These are phyloP conservation scores for Tiaroga cobitis DNA, from an alignment of 2,797 vertebrate genomes.

Conservation along the genomic window DNA sequence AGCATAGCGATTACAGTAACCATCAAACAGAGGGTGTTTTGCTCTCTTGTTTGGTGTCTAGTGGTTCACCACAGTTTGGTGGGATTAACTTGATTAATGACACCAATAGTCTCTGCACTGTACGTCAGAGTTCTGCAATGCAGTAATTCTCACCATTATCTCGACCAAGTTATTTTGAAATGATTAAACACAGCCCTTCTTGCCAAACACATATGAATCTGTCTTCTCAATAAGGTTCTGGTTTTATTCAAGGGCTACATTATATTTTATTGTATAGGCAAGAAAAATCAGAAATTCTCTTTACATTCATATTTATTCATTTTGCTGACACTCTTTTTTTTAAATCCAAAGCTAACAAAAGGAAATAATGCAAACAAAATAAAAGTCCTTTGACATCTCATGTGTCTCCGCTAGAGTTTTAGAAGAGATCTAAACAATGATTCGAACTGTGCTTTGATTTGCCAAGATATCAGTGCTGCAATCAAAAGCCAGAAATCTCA, in stretches of 20 bases:
- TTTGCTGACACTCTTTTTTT: neutral
- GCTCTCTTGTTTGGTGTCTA: slow-evolving; percentile 54
- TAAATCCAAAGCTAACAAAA: neutral
- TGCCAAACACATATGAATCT: slow-evolving; percentile 2
- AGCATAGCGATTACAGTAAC: slow-evolving; percentile 49
- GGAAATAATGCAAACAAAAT: neutral
- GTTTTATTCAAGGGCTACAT: neutral
- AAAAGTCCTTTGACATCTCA: neutral
- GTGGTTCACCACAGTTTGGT: slow-evolving; percentile 58
- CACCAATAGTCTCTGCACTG: slow-evolving; percentile 46
- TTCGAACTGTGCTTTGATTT: neutral
- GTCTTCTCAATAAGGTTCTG: neutral
- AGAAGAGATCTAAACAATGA: neutral
- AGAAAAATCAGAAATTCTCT: neutral
- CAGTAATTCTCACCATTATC: slow-evolving; percentile 48
- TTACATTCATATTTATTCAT: neutral
- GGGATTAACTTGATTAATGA: slow-evolving; percentile 57
- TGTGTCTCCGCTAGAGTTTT: neutral
- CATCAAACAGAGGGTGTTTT: slow-evolving; percentile 47
- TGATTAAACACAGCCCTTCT: slow-evolving; percentile 22
- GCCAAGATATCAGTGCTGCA: neutral
- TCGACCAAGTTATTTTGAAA: slow-evolving; percentile 13
- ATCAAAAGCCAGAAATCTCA: neutral
- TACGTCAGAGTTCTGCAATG: slow-evolving; percentile 37
- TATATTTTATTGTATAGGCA: neutral